These are phyloP conservation scores for Hipparchia semele DNA, from an alignment of 2,888 invertebrate genomes.

Conservation along the genomic window DNA sequence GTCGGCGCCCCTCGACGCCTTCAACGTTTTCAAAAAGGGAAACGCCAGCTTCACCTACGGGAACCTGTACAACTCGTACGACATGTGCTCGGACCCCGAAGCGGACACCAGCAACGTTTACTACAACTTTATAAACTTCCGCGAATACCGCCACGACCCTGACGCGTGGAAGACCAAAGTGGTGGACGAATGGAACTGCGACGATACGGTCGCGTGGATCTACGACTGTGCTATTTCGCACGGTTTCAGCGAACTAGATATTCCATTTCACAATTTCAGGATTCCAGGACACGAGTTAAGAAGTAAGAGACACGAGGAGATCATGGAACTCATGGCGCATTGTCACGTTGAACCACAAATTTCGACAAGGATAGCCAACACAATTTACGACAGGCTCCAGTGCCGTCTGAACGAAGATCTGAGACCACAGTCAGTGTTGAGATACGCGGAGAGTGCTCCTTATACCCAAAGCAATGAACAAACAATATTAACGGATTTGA, in stretches of 20 bases:
- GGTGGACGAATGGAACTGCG: constrained; percentile 79
- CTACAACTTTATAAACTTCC: constrained; percentile 68
- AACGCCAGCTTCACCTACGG: constrained; percentile 57
- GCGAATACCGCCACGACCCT: constrained; percentile 60
- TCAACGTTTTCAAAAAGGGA: constrained; percentile 76
- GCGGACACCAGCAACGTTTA: constrained; percentile 67
- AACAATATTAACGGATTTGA: constrained; percentile 66
- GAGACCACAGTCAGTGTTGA: constrained; percentile 61
- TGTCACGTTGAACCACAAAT: constrained; percentile 58
- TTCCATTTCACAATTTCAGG: constrained; percentile 73
- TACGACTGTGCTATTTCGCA: constrained; percentile 65
- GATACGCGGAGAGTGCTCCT: constrained; percentile 64
- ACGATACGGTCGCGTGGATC: constrained; percentile 83
- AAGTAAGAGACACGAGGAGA: constrained; percentile 65
- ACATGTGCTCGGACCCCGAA: constrained; percentile 67
- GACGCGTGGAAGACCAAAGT: constrained; percentile 81
- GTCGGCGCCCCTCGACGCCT: constrained; percentile 75
- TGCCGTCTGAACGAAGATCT: constrained; percentile 63
- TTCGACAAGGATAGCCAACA: constrained; percentile 64
- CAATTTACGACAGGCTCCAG: constrained; percentile 68
- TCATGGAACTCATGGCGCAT: constrained; percentile 64
- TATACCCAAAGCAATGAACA: constrained; percentile 61
- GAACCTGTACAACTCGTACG: constrained; percentile 69
- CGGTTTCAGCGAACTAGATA: constrained; percentile 68
- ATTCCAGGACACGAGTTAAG: constrained; percentile 66